Evolutionary conservation across 2,113 vertebrate genomes (phyloP), one percentile per base, ranked within the genome.

Genomic region (Sitta europaea): DNA sequence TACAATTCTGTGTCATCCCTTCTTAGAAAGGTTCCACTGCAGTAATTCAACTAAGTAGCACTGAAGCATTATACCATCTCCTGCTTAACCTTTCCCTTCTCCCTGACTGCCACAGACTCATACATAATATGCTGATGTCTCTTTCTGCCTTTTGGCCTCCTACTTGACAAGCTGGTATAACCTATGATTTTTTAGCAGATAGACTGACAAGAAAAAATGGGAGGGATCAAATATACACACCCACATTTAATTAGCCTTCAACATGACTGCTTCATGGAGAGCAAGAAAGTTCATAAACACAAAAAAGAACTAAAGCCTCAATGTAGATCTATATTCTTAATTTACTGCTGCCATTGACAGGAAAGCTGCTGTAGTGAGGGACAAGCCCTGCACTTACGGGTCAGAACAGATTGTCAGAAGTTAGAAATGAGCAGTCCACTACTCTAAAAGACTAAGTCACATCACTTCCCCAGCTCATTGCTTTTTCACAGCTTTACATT

Each of bases 31-130:
- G 48, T 71, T 94, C 53, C 53, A 72, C 15, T 81, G 68, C 65
- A 94, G 76, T 78, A 94, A 93, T 93, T 96, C 79, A 91, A 50
- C 42, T 47, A 81, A 65, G 70, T 3, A 72, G 45, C 65, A 75
- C 23, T 47, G 36, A 86, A 94, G 75, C 88, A 59, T 67, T 78
- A 14, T 86, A 93, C 93, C 2, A 9, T 88, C 20, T 51, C 38
- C 45, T 80, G 65, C 53, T 92, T 67, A 89, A 93, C 91, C 79
- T 93, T 90, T 80, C 82, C 43, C 36, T 88, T 76, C 47, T 86
- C 42, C 85, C 63, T 94, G 67, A 43, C 70, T 95, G 72, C 51
- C 73, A 68, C 42, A 40, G 61, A 81, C 73, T 88, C 45, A 63
- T 15, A 61, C 21, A 50, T 85, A 33, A 83, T 72, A 43, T 82